A percentile compares a stretch with the other conserved stretches of the same genome.
These are phyloP conservation scores for Philaethria dido DNA, from an alignment of 2,888 invertebrate species.

Conservation along the genomic window DNA sequence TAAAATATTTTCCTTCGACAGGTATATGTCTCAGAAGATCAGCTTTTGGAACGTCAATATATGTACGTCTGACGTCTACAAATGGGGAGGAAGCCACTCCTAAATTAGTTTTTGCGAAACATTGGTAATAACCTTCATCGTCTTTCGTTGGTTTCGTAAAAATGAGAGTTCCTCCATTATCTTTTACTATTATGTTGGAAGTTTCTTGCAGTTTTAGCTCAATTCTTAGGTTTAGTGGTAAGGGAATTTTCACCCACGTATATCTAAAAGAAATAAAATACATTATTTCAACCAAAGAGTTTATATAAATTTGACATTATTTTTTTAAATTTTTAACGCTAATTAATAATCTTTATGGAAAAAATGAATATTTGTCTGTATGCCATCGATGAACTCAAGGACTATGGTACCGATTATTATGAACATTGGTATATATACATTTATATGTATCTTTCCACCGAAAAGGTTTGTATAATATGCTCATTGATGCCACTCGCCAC, in stretches of 20 bases:
- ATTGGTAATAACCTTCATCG: constrained; percentile 66
- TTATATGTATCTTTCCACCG: too few species aligned
- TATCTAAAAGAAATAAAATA: constrained; percentile 52
- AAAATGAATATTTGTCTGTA: too few species aligned
- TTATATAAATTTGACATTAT: too few species aligned
- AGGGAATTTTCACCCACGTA: constrained; percentile 63
- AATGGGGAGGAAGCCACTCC: constrained; percentile 61
- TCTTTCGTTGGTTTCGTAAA: constrained; percentile 57
- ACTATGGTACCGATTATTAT: too few species aligned
- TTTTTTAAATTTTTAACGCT: too few species aligned
- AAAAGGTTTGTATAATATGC: too few species aligned
- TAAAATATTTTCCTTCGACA: constrained; percentile 62
- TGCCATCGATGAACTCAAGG: too few species aligned
- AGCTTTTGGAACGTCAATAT: constrained; percentile 52
- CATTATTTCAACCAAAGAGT: not conserved
- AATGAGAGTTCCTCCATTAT: constrained; percentile 59
- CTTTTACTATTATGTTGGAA: too few species aligned
- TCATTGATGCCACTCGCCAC: too few species aligned
- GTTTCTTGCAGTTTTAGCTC: constrained; percentile 52
- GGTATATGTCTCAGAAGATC: constrained; percentile 56
- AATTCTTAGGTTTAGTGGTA: constrained; percentile 50
- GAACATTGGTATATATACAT: too few species aligned
- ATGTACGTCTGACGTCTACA: constrained; percentile 56
- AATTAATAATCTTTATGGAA: too few species aligned
- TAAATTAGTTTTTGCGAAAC: constrained; percentile 56